These are phyloP conservation scores for Carassius auratus DNA, from an alignment of 2,113 vertebrate species.

Conservation along the genomic window DNA sequence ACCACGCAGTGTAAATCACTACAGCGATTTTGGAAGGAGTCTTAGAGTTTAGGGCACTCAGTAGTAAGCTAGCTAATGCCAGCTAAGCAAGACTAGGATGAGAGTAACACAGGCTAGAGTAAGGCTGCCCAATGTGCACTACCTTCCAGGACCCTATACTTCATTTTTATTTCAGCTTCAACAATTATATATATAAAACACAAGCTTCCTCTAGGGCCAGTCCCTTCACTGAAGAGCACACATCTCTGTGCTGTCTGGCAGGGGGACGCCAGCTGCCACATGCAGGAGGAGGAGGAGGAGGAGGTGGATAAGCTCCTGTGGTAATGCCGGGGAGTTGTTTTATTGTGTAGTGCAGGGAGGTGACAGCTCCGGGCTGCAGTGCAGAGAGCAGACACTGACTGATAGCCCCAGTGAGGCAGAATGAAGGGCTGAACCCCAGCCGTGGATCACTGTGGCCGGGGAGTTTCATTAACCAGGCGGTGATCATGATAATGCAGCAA, in stretches of 20 bases:
- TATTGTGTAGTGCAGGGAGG: slow-evolving; percentile 46
- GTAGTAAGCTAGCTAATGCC: neutral
- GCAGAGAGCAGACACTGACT: slow-evolving; percentile 59
- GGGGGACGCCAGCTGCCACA: slow-evolving; percentile 58
- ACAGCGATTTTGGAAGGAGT: neutral
- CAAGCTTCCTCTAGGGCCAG: neutral
- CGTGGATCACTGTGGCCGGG: slow-evolving; percentile 65
- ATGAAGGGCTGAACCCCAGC: slow-evolving; percentile 56
- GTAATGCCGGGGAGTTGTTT: slow-evolving; percentile 51
- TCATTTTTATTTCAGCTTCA: neutral
- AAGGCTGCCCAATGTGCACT: neutral
- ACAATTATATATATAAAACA: neutral
- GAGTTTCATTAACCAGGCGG: slow-evolving; percentile 68
- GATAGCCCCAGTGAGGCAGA: slow-evolving; percentile 65
- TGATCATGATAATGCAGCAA: slow-evolving; percentile 48
- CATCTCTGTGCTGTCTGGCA: slow-evolving; percentile 59
- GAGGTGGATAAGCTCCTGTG: slow-evolving; percentile 31
- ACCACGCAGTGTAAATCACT: too few relatives aligned
- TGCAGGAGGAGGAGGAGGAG: slow-evolving; percentile 14
- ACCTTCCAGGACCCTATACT: neutral
- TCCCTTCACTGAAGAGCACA: slow-evolving; percentile 37
- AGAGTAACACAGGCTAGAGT: neutral
- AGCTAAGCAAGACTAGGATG: neutral
- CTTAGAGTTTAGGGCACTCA: neutral
- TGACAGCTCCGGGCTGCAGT: slow-evolving; percentile 60